Conservation (phyloP, 2,797 vertebrate species). For the Molossus molossus region DNA sequence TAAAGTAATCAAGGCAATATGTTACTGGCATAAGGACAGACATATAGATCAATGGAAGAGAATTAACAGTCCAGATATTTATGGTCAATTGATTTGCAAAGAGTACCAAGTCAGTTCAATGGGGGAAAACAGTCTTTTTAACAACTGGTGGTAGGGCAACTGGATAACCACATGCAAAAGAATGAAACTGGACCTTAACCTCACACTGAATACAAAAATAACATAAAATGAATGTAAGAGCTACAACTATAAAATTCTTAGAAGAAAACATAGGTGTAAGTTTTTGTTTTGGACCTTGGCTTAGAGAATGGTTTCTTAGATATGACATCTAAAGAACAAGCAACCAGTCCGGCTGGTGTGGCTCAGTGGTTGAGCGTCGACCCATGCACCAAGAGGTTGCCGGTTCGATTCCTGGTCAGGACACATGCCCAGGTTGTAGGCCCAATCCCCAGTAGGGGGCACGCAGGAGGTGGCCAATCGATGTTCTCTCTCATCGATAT, state of each 20-base stretch:
- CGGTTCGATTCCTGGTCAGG: no score
- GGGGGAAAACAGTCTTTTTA: not conserved
- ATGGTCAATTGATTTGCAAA: not conserved
- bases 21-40: not conserved
- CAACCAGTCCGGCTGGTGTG: not conserved
- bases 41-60: not conserved
- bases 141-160: not conserved
- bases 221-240: not conserved
- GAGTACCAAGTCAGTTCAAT: not conserved
- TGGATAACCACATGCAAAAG: not conserved
- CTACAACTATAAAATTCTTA: not conserved
- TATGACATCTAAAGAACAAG: not conserved
- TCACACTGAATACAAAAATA: not conserved
- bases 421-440: no score
- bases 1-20: not conserved
- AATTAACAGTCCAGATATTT: not conserved
- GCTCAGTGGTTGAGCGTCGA: no score
- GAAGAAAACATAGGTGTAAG: not conserved
- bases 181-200: not conserved
- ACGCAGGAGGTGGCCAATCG: no score
- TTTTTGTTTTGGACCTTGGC: not conserved
- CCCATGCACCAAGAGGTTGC: no score
- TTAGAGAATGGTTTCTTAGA: not conserved
- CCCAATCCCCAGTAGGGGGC: no score
- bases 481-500: no score